A percentile compares a stretch with the other conserved stretches of the same genome.
These are phyloP conservation scores for Erpobdella octoculata DNA, from an alignment of 2,888 invertebrate species.

Conservation along the genomic window DNA sequence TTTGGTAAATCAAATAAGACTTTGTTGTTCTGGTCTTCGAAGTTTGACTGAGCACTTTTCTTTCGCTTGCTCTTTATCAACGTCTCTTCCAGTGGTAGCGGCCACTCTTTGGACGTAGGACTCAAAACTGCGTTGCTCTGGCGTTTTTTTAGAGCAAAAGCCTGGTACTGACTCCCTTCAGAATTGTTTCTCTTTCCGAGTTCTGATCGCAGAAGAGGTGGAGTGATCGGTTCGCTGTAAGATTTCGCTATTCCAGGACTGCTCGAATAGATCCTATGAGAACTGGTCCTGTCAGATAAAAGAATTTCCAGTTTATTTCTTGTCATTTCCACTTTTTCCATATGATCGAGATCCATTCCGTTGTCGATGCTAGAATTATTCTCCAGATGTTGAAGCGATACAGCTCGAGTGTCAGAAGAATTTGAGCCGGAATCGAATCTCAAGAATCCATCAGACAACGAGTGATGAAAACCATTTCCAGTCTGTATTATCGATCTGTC, in stretches of 20 bases:
- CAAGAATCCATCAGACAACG: no score
- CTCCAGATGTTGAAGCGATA: not conserved
- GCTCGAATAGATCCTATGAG: no score
- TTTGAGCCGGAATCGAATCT: no score
- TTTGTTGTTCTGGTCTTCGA: not conserved
- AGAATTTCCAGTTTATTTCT: not conserved
- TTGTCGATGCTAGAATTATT: no score
- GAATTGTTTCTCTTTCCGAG: slow-evolving; percentile 10
- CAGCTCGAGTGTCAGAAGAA: not conserved
- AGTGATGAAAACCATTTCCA: not conserved
- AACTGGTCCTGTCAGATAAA: not conserved
- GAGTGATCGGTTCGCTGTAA: slow-evolving; percentile 13
- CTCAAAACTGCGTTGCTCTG: not conserved
- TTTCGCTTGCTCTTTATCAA: not conserved
- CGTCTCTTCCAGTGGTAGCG: not conserved
- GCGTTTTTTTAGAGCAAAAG: slow-evolving; percentile 6
- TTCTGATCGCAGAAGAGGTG: not conserved
- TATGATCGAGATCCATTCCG: not conserved
- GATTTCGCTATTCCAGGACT: slow-evolving; percentile 11
- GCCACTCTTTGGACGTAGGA: not conserved
- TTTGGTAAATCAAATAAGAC: not conserved
- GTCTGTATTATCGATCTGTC: no score
- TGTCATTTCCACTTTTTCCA: slow-evolving; percentile 9
- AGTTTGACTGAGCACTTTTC: not conserved
- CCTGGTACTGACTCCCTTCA: slow-evolving; percentile 12